Conservation (phyloP, 2,113 vertebrate species). For the Cephalopterus ornatus region DNA sequence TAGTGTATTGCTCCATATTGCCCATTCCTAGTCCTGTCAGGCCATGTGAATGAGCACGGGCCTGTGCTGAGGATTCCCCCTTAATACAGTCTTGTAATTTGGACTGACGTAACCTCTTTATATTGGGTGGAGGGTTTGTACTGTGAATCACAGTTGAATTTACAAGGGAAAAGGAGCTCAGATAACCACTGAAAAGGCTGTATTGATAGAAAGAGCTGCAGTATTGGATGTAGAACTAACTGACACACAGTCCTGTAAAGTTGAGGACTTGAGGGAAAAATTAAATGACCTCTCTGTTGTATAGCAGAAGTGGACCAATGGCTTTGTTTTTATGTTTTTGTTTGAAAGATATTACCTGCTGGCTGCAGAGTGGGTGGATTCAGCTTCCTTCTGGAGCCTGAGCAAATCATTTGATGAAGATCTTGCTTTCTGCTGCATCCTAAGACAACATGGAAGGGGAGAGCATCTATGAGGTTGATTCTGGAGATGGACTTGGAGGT, state of each 20-base stretch:
- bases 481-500: slow-evolving; percentile 64
- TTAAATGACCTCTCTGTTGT: not conserved
- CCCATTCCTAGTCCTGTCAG: not conserved
- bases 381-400: slow-evolving; percentile 41
- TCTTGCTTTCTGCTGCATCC: not conserved
- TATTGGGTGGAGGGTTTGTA: not conserved
- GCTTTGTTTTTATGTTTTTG: slow-evolving; percentile 52
- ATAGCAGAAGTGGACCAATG: not conserved
- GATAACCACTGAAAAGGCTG: not conserved
- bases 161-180: not conserved
- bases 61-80: not conserved
- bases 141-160: not conserved
- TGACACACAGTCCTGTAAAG: not conserved
- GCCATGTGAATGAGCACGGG: not conserved
- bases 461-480: slow-evolving; percentile 64
- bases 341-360: slow-evolving; percentile 56
- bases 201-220: not conserved
- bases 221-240: not conserved
- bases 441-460: slow-evolving; percentile 54
- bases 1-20: not conserved
- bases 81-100: not conserved
- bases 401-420: slow-evolving; percentile 5
- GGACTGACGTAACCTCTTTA: not conserved
- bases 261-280: not conserved
- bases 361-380: slow-evolving; percentile 37